Evolutionary conservation across 1,140 invertebrate genomes (phyloP).

Genomic region (Magallana ariakensis): DNA sequence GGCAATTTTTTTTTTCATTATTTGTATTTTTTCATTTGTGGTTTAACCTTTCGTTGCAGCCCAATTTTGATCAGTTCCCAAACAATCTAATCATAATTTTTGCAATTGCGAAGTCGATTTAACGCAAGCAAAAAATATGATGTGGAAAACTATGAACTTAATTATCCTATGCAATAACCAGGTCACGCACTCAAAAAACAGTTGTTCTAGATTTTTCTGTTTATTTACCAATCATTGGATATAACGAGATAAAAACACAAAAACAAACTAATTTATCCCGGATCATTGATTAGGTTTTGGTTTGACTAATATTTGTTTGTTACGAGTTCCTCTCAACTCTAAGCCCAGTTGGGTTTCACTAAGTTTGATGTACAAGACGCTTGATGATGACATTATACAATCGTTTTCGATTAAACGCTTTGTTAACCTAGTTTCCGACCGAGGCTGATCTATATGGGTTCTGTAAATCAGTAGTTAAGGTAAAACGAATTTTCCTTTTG

Average conservation of each 20-base stretch:
- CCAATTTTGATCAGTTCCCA: no score
- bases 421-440: slow-evolving; percentile 3
- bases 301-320: slow-evolving; percentile 29
- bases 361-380: slow-evolving; percentile 21
- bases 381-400: slow-evolving; percentile 20
- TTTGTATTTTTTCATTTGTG: no score
- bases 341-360: not conserved
- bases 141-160: not conserved
- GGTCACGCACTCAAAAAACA: slow-evolving; percentile 1
- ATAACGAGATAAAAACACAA: slow-evolving; percentile 25
- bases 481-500: slow-evolving; percentile 24
- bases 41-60: no score
- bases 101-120: no score
- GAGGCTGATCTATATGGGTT: slow-evolving; percentile 10
- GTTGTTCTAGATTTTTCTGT: slow-evolving; percentile 1
- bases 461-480: slow-evolving; percentile 20
- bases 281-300: slow-evolving; percentile 31
- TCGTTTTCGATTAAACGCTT: slow-evolving; percentile 9
- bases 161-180: not conserved
- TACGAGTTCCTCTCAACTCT: not conserved
- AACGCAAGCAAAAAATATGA: no score
- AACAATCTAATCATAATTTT: no score
- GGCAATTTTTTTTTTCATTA: no score
- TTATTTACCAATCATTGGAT: slow-evolving; percentile 25
- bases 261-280: slow-evolving; percentile 28